Evolutionary conservation across 2,113 vertebrate species (phyloP).

Genomic region (Anser brachyrhynchus): DNA sequence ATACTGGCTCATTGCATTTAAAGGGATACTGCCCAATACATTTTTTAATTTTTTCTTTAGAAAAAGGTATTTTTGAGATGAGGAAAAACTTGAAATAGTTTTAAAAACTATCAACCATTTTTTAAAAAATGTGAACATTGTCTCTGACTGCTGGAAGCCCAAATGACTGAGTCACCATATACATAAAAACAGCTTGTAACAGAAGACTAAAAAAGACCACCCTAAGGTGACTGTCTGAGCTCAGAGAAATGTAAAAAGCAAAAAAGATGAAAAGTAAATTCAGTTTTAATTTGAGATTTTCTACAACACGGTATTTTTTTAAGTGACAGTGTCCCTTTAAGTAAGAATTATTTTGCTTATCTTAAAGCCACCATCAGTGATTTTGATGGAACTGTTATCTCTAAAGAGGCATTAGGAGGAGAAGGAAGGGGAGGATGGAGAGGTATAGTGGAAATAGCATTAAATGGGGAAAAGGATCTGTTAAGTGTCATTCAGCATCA

Average conservation of each 20-base stretch:
- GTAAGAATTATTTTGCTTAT: conserved; percentile 25
- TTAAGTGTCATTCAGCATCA: conserved; percentile 72
- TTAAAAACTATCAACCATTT: background rate
- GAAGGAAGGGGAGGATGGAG: conserved; percentile 35
- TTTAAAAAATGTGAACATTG: background rate
- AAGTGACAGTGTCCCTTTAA: conserved; percentile 75
- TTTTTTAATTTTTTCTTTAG: background rate
- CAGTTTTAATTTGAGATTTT: background rate
- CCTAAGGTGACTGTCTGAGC: background rate
- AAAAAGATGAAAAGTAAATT: background rate
- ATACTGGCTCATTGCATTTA: conserved; percentile 21
- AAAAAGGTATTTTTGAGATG: background rate
- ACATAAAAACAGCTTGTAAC: background rate
- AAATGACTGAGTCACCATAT: background rate
- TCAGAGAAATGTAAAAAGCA: background rate
- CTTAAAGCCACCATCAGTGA: conserved; percentile 44
- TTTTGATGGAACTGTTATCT: conserved; percentile 41
- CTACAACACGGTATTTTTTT: background rate
- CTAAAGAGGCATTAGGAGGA: conserved; percentile 49
- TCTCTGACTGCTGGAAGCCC: background rate
- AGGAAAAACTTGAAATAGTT: background rate
- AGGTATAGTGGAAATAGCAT: conserved; percentile 23
- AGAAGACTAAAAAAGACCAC: background rate
- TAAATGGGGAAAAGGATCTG: conserved; percentile 34
- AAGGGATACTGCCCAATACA: conserved; percentile 68